Conservation (phyloP, 2,888 invertebrate genomes). For the Tenthredo amoena region DNA sequence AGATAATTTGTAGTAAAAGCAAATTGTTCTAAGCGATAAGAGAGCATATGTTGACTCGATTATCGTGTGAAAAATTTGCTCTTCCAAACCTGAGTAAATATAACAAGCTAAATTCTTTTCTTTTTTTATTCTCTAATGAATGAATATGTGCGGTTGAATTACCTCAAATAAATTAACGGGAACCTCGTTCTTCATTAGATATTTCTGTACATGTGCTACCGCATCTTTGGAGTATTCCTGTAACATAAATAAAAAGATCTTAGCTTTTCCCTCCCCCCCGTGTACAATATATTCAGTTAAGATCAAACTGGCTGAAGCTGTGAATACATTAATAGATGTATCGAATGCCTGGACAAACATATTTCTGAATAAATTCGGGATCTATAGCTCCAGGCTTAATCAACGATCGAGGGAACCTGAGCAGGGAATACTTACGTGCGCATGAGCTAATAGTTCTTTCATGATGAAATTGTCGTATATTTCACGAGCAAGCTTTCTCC, state of each 20-base stretch:
- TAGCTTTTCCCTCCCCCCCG: neutral
- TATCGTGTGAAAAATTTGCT: too few relatives aligned
- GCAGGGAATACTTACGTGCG: conserved; percentile 89
- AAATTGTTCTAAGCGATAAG: neutral
- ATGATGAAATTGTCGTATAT: conserved; percentile 99
- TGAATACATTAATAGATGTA: neutral
- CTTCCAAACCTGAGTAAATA: too few relatives aligned
- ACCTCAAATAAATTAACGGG: conserved; percentile 99
- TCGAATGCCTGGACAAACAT: too few relatives aligned
- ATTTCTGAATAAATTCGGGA: too few relatives aligned
- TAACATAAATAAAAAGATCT: conserved; percentile 74
- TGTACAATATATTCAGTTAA: neutral
- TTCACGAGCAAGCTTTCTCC: conserved; percentile 96
- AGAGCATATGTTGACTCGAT: neutral
- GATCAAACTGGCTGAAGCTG: neutral
- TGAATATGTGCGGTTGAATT: conserved; percentile 69
- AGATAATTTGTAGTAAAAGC: neutral
- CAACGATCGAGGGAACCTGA: too few relatives aligned
- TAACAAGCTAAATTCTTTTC: neutral
- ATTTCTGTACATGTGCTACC: conserved; percentile 98
- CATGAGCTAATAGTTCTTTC: conserved; percentile 99
- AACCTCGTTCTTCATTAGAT: conserved; percentile 98
- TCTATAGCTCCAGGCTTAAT: too few relatives aligned
- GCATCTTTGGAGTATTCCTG: conserved; percentile 99
- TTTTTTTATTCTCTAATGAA: neutral